Base-by-base conservation (phyloP, 2,113 vertebrate genomes). In the Atherinomorus stipes region DNA sequence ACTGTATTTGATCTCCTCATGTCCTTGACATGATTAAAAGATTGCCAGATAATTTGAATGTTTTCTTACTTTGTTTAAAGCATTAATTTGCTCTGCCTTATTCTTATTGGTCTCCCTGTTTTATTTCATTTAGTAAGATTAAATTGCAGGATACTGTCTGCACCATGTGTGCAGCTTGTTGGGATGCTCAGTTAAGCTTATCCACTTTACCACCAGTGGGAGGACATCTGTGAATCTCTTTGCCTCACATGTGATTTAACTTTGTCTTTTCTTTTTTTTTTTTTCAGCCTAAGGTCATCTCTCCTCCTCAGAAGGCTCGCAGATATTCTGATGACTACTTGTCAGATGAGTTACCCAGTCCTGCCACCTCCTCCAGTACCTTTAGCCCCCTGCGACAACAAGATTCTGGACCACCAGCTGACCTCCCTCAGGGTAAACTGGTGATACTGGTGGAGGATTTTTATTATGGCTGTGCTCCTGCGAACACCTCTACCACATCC, bases 391-490 rank as follows among this genome's bases (percentile, higher is more conserved):
- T 4, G n/a, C 7, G 38, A 13, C 47, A 4, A 19, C 28, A 23
- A 10, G 19, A 9, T 54, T 2, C 2, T 1, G 45, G 4, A 1
- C 25, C 28, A 1, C 34, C 12, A 0, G 7, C 2, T 0, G 58
- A 38, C 3, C 18, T 25, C 0, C 56, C 45, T 5, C 44, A 42
- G 0, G 54, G 89, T 1, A 90, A 90, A 62, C 81, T 91, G 4
- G 86, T 92, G 10, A 90, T 91, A 15, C 65, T 86, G 47, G 74
- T 91, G 74, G 88, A 92, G 28, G 91, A 92, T 26, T 92, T 91
- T 13, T 92, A 89, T 12, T 92, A 92, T 9, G 89, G 90, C 11
- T 57, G 65, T 0, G 67, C 57, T 18, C 13, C 58, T 0, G 78
- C 78, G 12, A 25, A 0, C 1, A 21, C 9, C 15, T 0, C 4